Base-by-base conservation (phyloP, 2,113 vertebrate species). In the Periophthalmodon schlosseri region DNA sequence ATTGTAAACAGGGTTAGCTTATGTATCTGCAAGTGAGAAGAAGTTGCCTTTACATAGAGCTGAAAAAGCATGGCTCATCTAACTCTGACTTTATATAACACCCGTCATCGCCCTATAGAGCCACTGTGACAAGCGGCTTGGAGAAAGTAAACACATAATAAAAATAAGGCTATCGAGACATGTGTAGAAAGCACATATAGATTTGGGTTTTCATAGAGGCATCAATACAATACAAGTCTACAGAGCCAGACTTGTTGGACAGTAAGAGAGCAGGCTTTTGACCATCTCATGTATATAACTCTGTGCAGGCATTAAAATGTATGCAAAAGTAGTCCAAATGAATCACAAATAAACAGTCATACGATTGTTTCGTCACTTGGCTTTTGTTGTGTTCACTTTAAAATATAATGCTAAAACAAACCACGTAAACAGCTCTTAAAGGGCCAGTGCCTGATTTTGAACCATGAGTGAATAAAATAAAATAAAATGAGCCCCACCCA, bases 31-130 rank as follows among this genome's bases (percentile, higher is more conserved):
- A 28, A 28, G 28, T 28, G 2, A 50, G 49, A 1, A 50, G 49
- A 2, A 21, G n/a, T n/a, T 21, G 8, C 89, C 88, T 92, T 92
- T 90, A 91, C 89, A 87, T 91, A 87, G 73, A 80, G 68, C 74
- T 82, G 80, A 72, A 87, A 72, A 74, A 77, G 76, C 84, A 7
- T 52, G 89, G 88, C 88, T 28, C 28, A 28, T 89, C 91, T 89
- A 84, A 18, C 77, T 66, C 91, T 88, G 84, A 90, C 84, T 73
- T 88, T 85, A 87, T 78, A 75, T 76, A 90, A 64, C 68, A 61
- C 85, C 87, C 82, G 87, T 88, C 88, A 73, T 74, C 44, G 69
- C 81, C 82, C 81, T 69, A 78, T 63, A 61, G 79, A 67, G 65
- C 70, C 69, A 67, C 87, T 67, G 72, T 84, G 88, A 88, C 79